Evolutionary conservation across 2,113 vertebrate species (phyloP).

Genomic region (Sebastes fasciatus): DNA sequence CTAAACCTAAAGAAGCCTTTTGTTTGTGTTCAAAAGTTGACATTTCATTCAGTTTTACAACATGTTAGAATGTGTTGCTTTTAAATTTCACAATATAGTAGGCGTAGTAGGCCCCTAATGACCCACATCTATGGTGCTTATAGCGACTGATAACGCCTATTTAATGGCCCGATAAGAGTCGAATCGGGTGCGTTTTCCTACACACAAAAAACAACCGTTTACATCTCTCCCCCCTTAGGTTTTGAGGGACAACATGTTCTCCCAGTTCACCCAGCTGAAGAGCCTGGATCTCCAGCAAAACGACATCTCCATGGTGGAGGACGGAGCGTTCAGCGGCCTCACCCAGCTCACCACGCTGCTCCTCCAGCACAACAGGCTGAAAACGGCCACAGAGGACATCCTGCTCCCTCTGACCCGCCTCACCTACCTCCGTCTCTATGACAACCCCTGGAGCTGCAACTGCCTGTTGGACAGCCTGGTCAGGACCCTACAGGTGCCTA

Average conservation of each 20-base stretch:
- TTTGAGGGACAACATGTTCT: conserved; percentile 91
- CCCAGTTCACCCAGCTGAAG: conserved; percentile 88
- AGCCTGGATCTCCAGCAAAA: conserved; percentile 97
- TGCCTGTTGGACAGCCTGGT: conserved; percentile 92
- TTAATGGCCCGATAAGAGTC: too few species aligned
- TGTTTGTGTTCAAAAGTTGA: too few species aligned
- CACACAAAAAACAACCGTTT: neutral
- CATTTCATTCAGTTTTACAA: too few species aligned
- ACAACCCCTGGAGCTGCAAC: conserved; percentile 94
- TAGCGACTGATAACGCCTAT: too few species aligned
- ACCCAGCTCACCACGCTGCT: conserved; percentile 91
- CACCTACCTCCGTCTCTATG: conserved; percentile 92
- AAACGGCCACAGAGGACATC: conserved; percentile 88
- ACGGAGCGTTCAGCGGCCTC: conserved; percentile 90
- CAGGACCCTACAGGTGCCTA: conserved; percentile 92
- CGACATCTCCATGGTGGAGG: conserved; percentile 90
- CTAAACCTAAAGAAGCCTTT: too few species aligned
- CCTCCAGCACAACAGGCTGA: conserved; percentile 93
- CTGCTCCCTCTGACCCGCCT: conserved; percentile 90
- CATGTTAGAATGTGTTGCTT: too few species aligned
- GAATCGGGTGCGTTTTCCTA: too few species aligned
- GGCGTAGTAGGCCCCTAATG: too few species aligned
- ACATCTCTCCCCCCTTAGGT: conserved; percentile 65
- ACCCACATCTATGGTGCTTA: too few species aligned
- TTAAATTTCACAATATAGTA: too few species aligned